These are phyloP conservation scores for Isoperla grammatica DNA, from an alignment of 2,888 invertebrate genomes.

Conservation along the genomic window DNA sequence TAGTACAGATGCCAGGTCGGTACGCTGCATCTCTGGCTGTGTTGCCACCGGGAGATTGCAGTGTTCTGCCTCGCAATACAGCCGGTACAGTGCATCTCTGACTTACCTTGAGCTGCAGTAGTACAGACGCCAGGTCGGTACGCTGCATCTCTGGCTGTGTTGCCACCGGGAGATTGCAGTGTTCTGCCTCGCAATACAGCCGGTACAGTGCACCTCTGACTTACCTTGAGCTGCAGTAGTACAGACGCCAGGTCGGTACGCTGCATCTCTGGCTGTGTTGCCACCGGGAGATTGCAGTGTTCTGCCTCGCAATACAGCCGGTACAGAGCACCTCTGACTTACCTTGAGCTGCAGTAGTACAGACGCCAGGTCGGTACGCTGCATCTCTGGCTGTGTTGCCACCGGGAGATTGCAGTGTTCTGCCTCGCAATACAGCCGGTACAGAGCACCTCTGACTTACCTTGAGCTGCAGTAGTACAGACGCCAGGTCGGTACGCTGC, in stretches of 20 bases:
- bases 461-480: constrained; percentile 82
- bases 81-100: no score
- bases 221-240: constrained; percentile 88
- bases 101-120: constrained; percentile 93
- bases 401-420: constrained; percentile 63
- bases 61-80: no score
- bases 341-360: constrained; percentile 84
- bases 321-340: no score
- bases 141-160: constrained; percentile 46
- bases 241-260: constrained; percentile 79
- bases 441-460: constrained; percentile 39
- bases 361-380: constrained; percentile 77
- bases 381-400: constrained; percentile 87
- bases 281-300: no score
- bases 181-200: no score
- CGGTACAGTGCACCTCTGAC: no score
- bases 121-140: constrained; percentile 74
- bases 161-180: no score
- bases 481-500: constrained; percentile 79
- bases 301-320: no score
- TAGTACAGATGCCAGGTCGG: constrained; percentile 77
- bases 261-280: constrained; percentile 38
- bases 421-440: constrained; percentile 72
- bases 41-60: neutral
- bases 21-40: constrained; percentile 48